Evolutionary conservation across 2,888 invertebrate species (phyloP).

Genomic region (Cecidostiba fungosa): DNA sequence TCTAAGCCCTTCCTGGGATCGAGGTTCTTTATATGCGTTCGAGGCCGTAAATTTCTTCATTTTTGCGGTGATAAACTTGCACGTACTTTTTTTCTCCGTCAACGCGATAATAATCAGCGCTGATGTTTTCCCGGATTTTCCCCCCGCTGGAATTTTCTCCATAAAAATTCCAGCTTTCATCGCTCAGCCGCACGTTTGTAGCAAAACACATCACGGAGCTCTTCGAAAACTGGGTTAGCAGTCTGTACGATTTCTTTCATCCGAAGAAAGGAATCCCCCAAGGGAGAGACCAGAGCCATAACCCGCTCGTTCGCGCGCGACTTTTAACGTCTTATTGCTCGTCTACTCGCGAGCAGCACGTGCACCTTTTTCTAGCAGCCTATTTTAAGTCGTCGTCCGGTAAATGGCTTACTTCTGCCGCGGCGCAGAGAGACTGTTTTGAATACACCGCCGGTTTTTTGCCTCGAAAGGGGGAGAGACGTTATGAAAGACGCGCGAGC

Average conservation of each 20-base stretch:
- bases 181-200: background rate
- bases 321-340: background rate
- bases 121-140: background rate
- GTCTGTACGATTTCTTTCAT: slow-evolving; percentile 20
- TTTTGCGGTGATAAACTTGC: no score
- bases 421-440: background rate
- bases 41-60: no score
- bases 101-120: no score
- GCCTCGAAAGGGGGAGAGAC: background rate
- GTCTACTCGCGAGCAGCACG: background rate
- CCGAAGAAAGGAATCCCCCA: slow-evolving; percentile 37
- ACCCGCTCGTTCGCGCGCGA: background rate
- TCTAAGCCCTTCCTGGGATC: background rate
- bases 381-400: slow-evolving; percentile 33
- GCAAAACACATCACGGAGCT: background rate
- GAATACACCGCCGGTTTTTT: background rate
- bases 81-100: no score
- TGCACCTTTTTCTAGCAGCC: slow-evolving; percentile 16
- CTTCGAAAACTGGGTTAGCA: slow-evolving; percentile 44
- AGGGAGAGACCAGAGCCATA: background rate
- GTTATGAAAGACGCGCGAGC: background rate
- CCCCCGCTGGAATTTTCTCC: background rate
- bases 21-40: no score
- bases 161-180: slow-evolving; percentile 11
- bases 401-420: slow-evolving; percentile 35